Percentiles rank a stretch among this genome's conserved stretches.
Conservation (phyloP, 2,113 vertebrate genomes). For the Paracanthobrama guichenoti region DNA sequence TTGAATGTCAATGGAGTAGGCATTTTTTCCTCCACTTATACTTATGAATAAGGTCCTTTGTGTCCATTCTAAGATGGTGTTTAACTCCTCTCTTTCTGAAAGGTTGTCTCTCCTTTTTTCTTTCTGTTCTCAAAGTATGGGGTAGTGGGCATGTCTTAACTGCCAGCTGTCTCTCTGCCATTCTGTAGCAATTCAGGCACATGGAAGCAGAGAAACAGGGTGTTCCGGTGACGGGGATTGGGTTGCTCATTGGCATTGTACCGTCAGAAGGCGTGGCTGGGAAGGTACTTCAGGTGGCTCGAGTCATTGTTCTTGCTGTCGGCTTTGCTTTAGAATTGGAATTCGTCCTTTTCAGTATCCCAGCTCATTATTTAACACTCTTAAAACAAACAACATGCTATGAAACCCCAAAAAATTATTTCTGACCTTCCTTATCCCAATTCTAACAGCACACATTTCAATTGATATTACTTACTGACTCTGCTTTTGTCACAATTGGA, state of each 20-base stretch:
- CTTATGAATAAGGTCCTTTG: neutral
- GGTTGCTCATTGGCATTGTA: constrained; percentile 74
- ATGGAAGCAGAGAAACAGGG: constrained; percentile 74
- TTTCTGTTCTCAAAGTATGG: constrained; percentile 33
- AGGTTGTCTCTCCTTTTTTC: constrained; percentile 42
- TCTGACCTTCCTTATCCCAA: neutral
- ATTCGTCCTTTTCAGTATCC: neutral
- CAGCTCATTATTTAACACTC: neutral
- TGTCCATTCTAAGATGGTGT: neutral
- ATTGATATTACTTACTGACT: constrained; percentile 1
- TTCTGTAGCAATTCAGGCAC: constrained; percentile 74
- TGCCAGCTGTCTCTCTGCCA: constrained; percentile 57
- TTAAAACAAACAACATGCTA: constrained; percentile 15
- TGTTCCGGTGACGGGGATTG: constrained; percentile 76
- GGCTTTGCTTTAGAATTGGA: neutral
- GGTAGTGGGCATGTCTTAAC: constrained; percentile 10
- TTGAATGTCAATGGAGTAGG: neutral
- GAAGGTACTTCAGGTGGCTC: constrained; percentile 66
- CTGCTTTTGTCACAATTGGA: constrained; percentile 10
- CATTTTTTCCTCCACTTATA: neutral
- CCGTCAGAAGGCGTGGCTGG: constrained; percentile 65
- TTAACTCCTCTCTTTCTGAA: constrained; percentile 22
- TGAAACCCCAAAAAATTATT: neutral
- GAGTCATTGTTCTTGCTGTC: constrained; percentile 12
- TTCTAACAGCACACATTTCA: neutral